Percentiles rank a stretch among this genome's conserved stretches.
Conservation (phyloP, 64 coral and sea anemone species). For the Acropora yongei region DNA sequence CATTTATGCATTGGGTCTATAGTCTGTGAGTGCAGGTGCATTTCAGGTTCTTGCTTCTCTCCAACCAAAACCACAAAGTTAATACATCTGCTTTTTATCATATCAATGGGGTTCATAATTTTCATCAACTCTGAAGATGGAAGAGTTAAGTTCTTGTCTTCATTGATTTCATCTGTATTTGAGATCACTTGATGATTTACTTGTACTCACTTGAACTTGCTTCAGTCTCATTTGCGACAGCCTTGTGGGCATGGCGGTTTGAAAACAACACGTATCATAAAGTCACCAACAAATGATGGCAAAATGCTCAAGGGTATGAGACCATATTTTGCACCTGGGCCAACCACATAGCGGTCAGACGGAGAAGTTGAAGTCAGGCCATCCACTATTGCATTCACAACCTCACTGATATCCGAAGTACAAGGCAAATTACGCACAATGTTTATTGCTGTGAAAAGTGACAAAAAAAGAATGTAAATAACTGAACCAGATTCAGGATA, state of each 20-base stretch:
- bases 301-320: not conserved
- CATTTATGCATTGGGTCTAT: too few relatives aligned
- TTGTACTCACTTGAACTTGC: too few relatives aligned
- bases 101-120: too few relatives aligned
- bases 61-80: too few relatives aligned
- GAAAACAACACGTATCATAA: not conserved
- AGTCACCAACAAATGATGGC: conserved; percentile 22
- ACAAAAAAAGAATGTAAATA: not conserved
- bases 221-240: not conserved
- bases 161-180: too few relatives aligned
- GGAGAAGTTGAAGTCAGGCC: conserved; percentile 43
- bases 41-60: too few relatives aligned
- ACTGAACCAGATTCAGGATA: too few relatives aligned
- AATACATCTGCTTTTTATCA: too few relatives aligned
- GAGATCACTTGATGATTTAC: too few relatives aligned
- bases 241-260: not conserved
- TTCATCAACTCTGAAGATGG: too few relatives aligned
- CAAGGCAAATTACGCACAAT: conserved; percentile 12
- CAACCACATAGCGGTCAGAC: conserved; percentile 23
- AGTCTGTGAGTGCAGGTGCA: too few relatives aligned
- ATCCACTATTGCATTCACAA: conserved; percentile 44
- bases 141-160: too few relatives aligned
- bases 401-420: conserved; percentile 3
- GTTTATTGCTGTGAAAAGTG: not conserved
- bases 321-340: not conserved